Evolutionary conservation across 2,797 vertebrate genomes (phyloP).

Genomic region (Coranthus polyacanthus): DNA sequence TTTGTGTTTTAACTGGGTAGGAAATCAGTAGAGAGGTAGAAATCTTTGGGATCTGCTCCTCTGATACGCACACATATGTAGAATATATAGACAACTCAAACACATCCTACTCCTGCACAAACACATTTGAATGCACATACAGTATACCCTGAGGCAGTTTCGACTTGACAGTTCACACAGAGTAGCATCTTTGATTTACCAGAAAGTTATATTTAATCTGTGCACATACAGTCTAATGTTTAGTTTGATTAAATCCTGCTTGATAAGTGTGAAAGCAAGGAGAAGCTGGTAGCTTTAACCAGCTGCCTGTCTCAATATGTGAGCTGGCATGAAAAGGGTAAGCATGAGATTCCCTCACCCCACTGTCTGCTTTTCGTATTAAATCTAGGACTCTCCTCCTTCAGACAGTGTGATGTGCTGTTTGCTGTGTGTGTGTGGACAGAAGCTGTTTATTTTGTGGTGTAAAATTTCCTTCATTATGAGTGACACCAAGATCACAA

Average conservation of each 20-base stretch:
- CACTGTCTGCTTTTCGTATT: conserved; percentile 57
- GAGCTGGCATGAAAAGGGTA: conserved; percentile 43
- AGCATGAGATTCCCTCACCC: conserved; percentile 53
- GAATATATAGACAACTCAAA: not conserved
- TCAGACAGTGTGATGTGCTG: conserved; percentile 22
- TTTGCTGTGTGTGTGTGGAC: conserved; percentile 16
- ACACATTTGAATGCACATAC: conserved; percentile 6
- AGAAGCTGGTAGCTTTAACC: conserved; percentile 44
- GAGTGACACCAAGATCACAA: conserved; percentile 48
- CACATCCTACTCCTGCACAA: conserved; percentile 1
- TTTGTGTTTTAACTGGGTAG: not conserved
- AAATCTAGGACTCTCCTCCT: conserved; percentile 32
- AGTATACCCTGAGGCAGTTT: not conserved
- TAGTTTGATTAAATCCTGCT: conserved; percentile 43
- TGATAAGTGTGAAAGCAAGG: conserved; percentile 38
- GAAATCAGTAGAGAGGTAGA: too few relatives aligned
- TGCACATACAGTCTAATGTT: conserved; percentile 30
- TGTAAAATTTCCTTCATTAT: conserved; percentile 50
- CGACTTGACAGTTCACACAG: conserved; percentile 11
- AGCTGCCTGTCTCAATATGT: conserved; percentile 54
- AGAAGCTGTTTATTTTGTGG: conserved; percentile 41
- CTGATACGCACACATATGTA: not conserved
- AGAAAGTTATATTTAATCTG: conserved; percentile 46
- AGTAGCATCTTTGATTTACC: conserved; percentile 33
- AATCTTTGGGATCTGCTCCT: conserved; percentile 2